Conservation (phyloP, 2,797 vertebrate species). For the Zonotrichia albicollis region DNA sequence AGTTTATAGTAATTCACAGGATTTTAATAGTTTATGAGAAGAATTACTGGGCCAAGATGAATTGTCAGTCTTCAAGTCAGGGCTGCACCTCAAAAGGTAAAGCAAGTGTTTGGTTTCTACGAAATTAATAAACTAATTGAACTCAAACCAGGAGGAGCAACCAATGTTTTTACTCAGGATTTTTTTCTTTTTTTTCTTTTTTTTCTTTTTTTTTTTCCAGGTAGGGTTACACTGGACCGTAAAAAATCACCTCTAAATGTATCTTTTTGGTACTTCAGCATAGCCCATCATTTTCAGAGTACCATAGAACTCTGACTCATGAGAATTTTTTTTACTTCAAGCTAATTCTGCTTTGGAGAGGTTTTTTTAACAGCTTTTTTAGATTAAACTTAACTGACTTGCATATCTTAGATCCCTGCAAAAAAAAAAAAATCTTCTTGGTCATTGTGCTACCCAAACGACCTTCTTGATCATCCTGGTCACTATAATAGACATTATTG, state of each 20-base stretch:
- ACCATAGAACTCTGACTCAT: neutral
- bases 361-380: neutral
- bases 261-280: neutral
- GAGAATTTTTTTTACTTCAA: neutral
- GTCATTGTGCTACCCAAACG: neutral
- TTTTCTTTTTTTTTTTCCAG: conserved; percentile 40
- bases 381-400: neutral
- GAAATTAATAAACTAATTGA: conserved; percentile 72
- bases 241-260: conserved; percentile 6
- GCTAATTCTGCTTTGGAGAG: neutral
- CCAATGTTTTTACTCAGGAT: conserved; percentile 52
- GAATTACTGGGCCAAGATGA: conserved; percentile 1
- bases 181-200: conserved; percentile 40
- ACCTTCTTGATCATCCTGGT: neutral
- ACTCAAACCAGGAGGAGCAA: conserved; percentile 70
- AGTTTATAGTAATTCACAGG: conserved; percentile 1
- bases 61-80: conserved; percentile 36
- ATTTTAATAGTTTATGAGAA: neutral
- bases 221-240: conserved; percentile 17
- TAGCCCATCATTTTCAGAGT: neutral
- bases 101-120: neutral
- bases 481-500: neutral
- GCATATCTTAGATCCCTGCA: rapidly evolving
- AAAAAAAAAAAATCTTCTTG: neutral
- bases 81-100: conserved; percentile 54